Percentiles rank a stretch among this genome's conserved stretches.
These are phyloP conservation scores for Galerucella nymphaeae DNA, from an alignment of 2,888 invertebrate genomes.

Conservation along the genomic window DNA sequence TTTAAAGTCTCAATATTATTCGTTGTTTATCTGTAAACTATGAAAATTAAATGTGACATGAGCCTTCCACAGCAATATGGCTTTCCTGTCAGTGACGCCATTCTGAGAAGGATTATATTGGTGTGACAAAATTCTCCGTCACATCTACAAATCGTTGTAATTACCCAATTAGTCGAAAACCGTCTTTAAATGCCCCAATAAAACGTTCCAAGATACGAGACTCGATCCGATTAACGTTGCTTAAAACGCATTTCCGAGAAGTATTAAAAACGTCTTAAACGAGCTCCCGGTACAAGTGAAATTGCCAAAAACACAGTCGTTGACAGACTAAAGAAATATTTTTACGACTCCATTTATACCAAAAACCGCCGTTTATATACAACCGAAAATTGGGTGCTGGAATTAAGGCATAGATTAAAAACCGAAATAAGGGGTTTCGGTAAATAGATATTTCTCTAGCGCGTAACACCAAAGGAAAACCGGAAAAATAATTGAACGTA, in stretches of 20 bases:
- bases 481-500: constrained; percentile 61
- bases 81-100: no score
- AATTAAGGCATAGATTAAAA: constrained; percentile 65
- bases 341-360: constrained; percentile 65
- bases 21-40: no score
- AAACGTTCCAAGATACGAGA: constrained; percentile 23
- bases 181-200: constrained; percentile 21
- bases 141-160: neutral
- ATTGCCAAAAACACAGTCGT: constrained; percentile 25
- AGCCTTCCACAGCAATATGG: no score
- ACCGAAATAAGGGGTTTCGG: constrained; percentile 56
- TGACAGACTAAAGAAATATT: constrained; percentile 53
- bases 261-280: constrained; percentile 28
- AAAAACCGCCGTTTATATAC: constrained; percentile 59
- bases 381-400: constrained; percentile 65
- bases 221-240: constrained; percentile 27
- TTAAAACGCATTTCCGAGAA: constrained; percentile 30
- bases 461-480: constrained; percentile 35
- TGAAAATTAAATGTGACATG: no score
- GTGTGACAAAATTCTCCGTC: neutral
- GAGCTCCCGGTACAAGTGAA: constrained; percentile 26
- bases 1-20: no score
- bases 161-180: constrained; percentile 28
- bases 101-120: neutral
- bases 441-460: constrained; percentile 38